Percentiles rank a stretch among this genome's conserved stretches.
phyloP scores from a whole-genome alignment of 2,888 invertebrate genomes.

The Cyrtodaria siliqua region DNA sequence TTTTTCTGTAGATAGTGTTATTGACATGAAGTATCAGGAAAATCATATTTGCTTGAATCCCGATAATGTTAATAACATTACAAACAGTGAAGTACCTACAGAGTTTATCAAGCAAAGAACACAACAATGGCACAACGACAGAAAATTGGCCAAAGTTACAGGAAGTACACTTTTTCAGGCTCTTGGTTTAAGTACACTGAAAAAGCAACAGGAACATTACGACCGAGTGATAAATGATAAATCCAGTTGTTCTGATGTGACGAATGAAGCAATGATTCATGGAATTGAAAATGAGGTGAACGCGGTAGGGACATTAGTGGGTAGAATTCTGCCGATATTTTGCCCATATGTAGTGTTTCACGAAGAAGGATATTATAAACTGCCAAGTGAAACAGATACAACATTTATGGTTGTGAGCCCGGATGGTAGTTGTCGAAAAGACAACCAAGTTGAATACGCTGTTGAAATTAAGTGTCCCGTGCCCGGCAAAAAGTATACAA shows the following conservation, averaged over 20 bases:
- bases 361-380: too few relatives aligned
- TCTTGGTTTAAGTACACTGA: not conserved
- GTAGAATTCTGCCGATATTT: too few relatives aligned
- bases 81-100: not conserved
- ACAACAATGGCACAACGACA: not conserved
- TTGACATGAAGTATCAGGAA: not conserved
- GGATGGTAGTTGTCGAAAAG: too few relatives aligned
- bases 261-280: not conserved
- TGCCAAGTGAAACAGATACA: too few relatives aligned
- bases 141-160: not conserved
- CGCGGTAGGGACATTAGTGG: too few relatives aligned
- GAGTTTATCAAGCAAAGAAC: not conserved
- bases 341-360: too few relatives aligned
- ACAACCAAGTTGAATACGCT: not conserved
- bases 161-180: not conserved
- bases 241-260: not conserved
- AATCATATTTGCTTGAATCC: not conserved
- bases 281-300: slow-evolving; percentile 2
- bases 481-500: slow-evolving; percentile 14
- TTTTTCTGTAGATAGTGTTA: not conserved
- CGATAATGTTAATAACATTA: not conserved
- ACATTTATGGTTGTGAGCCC: too few relatives aligned
- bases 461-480: too few relatives aligned
- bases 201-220: slow-evolving; percentile 2
- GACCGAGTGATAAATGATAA: not conserved